Conservation (phyloP, 2,113 vertebrate species). For the Campylomormyrus numenius region DNA sequence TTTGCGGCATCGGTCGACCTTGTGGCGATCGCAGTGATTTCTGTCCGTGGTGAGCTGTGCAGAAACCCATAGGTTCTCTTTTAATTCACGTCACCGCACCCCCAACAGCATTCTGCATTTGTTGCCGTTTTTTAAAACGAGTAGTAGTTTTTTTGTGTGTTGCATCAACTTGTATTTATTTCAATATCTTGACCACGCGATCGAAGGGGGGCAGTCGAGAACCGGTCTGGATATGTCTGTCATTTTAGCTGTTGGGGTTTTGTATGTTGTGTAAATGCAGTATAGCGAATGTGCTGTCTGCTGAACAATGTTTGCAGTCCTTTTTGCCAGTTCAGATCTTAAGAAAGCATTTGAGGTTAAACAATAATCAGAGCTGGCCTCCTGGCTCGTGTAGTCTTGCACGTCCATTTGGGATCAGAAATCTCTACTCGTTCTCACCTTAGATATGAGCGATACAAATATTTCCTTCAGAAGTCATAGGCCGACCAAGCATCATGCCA, state of each 20-base stretch:
- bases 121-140: background rate
- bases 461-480: background rate
- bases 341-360: background rate
- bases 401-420: background rate
- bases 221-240: background rate
- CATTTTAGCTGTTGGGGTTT: background rate
- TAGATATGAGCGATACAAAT: background rate
- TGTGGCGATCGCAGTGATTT: background rate
- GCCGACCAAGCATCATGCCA: background rate
- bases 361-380: background rate
- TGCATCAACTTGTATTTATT: background rate
- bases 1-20: background rate
- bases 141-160: background rate
- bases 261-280: background rate
- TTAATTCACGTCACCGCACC: background rate
- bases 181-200: background rate
- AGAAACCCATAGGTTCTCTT: background rate
- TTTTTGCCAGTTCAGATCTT: background rate
- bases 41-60: background rate
- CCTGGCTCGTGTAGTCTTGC: background rate
- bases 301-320: background rate
- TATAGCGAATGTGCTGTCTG: background rate
- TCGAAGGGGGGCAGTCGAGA: background rate
- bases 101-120: background rate
- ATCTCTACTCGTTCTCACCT: background rate